Conservation (phyloP, 2,797 vertebrate genomes). For the Acestrorhynchus altus region DNA sequence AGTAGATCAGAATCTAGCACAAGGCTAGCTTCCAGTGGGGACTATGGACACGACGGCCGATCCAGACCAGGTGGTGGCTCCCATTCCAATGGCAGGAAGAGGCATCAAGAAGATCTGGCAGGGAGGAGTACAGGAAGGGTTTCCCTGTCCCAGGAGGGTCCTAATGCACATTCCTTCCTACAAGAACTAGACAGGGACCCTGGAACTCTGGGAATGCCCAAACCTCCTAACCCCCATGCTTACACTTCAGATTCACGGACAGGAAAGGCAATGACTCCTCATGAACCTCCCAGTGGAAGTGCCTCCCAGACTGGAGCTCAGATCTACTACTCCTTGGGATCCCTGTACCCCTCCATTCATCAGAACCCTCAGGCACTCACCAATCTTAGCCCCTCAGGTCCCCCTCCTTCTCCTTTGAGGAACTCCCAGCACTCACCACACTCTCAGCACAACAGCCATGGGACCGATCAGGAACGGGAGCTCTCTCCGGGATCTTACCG, state of each 20-base stretch:
- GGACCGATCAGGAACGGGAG: slow-evolving; percentile 63
- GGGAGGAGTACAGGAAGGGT: slow-evolving; percentile 58
- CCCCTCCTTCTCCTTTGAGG: slow-evolving; percentile 69
- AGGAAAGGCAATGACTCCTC: slow-evolving; percentile 62
- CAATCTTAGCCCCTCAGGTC: slow-evolving; percentile 73
- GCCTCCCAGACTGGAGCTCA: slow-evolving; percentile 74
- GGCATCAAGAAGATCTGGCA: slow-evolving; percentile 72
- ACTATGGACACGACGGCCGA: slow-evolving; percentile 69
- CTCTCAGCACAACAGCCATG: slow-evolving; percentile 73
- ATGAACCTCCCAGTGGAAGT: slow-evolving; percentile 66
- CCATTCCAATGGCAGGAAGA: slow-evolving; percentile 77
- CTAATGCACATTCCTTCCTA: slow-evolving; percentile 78
- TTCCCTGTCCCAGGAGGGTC: slow-evolving; percentile 65
- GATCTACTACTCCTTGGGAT: slow-evolving; percentile 79
- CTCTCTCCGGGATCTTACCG: slow-evolving; percentile 41
- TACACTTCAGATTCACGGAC: slow-evolving; percentile 70
- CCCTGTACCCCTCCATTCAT: slow-evolving; percentile 63
- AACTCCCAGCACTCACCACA: slow-evolving; percentile 74
- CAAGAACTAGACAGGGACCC: slow-evolving; percentile 64
- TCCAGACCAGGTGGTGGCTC: slow-evolving; percentile 65
- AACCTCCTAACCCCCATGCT: slow-evolving; percentile 66
- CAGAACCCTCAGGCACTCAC: slow-evolving; percentile 69
- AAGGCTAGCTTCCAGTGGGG: slow-evolving; percentile 66
- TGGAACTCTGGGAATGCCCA: slow-evolving; percentile 59
- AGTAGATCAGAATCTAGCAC: slow-evolving; percentile 71